Evolutionary conservation across 2,113 vertebrate genomes (phyloP).

Genomic region (Gallinago media): DNA sequence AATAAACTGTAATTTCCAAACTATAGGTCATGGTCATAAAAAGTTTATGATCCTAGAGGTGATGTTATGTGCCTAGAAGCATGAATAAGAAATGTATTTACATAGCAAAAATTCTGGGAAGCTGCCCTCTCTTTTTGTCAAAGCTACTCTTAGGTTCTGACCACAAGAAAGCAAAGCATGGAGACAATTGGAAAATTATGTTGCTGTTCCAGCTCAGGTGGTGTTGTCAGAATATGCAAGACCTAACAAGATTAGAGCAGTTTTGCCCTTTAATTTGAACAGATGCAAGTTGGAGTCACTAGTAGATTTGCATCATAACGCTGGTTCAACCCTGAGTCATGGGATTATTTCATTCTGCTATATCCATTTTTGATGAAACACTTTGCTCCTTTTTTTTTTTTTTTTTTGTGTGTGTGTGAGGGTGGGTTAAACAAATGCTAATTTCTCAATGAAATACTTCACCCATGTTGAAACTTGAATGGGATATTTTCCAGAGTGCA

Average conservation of each 20-base stretch:
- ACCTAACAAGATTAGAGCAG: conserved; percentile 41
- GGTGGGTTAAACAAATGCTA: conserved; percentile 21
- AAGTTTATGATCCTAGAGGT: neutral
- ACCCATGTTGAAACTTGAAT: conserved; percentile 52
- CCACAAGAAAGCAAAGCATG: conserved; percentile 53
- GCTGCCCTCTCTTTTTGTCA: neutral
- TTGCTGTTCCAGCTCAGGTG: conserved; percentile 53
- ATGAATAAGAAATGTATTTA: conserved; percentile 8
- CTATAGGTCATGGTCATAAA: neutral
- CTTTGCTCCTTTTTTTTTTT: neutral
- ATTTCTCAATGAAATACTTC: conserved; percentile 1
- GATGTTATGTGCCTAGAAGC: conserved; percentile 20
- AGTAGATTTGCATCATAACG: conserved; percentile 17
- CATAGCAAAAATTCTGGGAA: neutral
- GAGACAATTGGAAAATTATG: conserved; percentile 38
- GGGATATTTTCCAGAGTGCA: conserved; percentile 12
- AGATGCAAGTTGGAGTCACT: conserved; percentile 41
- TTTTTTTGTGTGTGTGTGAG: neutral
- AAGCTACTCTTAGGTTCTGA: conserved; percentile 13
- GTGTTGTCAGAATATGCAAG: conserved; percentile 39
- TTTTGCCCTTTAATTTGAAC: conserved; percentile 52
- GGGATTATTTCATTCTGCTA: conserved; percentile 24
- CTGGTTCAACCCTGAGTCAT: conserved; percentile 41
- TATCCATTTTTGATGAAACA: neutral
- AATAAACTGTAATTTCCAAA: neutral